Percentiles rank a stretch among this genome's conserved stretches.
phyloP scores from a whole-genome alignment of 2,888 invertebrate genomes.

The Melanargia galathea region DNA sequence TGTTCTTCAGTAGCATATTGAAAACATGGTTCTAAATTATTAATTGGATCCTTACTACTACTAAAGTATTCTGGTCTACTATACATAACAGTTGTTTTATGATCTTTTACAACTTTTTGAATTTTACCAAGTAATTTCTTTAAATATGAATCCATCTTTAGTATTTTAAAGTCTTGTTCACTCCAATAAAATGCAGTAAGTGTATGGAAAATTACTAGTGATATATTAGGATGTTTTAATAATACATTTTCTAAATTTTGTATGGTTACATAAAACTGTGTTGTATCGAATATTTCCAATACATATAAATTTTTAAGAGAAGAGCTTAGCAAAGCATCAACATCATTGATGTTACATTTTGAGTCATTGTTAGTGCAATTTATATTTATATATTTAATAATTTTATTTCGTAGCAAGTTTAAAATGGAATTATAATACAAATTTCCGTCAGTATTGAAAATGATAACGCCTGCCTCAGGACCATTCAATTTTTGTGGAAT shows the following conservation, averaged over 20 bases:
- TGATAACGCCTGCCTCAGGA: constrained; percentile 57
- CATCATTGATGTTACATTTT: constrained; percentile 22
- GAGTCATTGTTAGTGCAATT: background rate
- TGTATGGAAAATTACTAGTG: constrained; percentile 69
- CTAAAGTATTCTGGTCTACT: constrained; percentile 78
- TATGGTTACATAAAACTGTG: constrained; percentile 68
- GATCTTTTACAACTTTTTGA: constrained; percentile 72
- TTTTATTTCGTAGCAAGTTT: constrained; percentile 48
- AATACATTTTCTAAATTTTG: constrained; percentile 70
- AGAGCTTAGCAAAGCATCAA: constrained; percentile 46
- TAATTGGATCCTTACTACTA: constrained; percentile 60
- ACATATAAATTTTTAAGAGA: constrained; percentile 56
- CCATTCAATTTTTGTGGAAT: constrained; percentile 53
- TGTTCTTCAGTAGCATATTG: constrained; percentile 51
- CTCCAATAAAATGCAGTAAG: constrained; percentile 80
- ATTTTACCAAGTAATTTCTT: constrained; percentile 67
- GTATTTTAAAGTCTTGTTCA: constrained; percentile 70
- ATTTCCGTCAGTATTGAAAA: constrained; percentile 72
- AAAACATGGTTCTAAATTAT: constrained; percentile 51
- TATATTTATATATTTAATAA: background rate
- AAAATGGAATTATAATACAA: constrained; percentile 55
- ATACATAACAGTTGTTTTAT: constrained; percentile 76
- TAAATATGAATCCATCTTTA: constrained; percentile 76
- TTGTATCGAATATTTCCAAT: constrained; percentile 66
- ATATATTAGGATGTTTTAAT: constrained; percentile 60